Evolutionary conservation across 35 echinoderm and acorn worm genomes (phyloP).

Genomic region (Hemicentrotus pulcherrimus): DNA sequence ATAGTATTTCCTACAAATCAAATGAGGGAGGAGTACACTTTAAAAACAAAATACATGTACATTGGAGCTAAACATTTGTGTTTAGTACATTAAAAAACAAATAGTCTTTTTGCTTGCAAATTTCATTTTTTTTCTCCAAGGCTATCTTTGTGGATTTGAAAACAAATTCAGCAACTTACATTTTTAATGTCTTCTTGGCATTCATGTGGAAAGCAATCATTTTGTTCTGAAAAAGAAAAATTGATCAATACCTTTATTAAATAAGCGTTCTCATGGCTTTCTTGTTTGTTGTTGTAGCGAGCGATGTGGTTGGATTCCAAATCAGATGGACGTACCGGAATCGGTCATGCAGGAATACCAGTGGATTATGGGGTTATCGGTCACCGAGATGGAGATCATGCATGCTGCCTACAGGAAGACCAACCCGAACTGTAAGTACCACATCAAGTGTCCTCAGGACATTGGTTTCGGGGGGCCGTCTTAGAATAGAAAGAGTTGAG

Average conservation of each 20-base stretch:
- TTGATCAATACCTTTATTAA: not conserved
- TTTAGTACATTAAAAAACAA: no score
- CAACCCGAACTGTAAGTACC: slow-evolving; percentile 73
- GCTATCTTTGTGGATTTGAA: no score
- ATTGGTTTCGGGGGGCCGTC: no score
- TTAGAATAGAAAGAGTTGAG: no score
- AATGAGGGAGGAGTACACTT: no score
- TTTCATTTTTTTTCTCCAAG: not conserved
- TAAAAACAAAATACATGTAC: no score
- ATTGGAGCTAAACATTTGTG: no score
- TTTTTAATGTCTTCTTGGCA: no score
- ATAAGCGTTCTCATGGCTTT: not conserved
- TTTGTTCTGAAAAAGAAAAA: not conserved
- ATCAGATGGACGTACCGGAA: slow-evolving; percentile 66
- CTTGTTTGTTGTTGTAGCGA: slow-evolving; percentile 52
- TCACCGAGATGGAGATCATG: slow-evolving; percentile 88
- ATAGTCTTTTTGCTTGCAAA: not conserved
- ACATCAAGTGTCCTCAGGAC: not conserved
- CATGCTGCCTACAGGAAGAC: slow-evolving; percentile 79
- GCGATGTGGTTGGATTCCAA: slow-evolving; percentile 85
- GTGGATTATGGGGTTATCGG: slow-evolving; percentile 79
- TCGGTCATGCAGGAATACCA: slow-evolving; percentile 59
- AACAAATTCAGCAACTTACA: no score
- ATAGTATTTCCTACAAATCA: no score
- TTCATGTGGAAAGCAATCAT: no score